Conservation (phyloP, 2,113 vertebrate species). For the Pardalotus punctatus region DNA sequence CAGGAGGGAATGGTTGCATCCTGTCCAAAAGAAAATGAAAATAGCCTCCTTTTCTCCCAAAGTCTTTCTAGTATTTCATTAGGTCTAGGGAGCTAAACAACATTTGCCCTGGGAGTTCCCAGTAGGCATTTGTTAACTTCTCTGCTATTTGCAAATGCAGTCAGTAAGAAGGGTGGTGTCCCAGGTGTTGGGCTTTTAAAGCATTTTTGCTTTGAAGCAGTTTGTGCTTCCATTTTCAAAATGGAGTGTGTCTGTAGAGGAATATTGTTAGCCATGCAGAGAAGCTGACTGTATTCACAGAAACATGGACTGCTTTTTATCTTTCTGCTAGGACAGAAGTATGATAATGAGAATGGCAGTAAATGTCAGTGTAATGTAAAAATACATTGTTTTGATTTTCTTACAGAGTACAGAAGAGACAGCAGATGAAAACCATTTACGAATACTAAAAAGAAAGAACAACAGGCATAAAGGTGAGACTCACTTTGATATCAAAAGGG, state of each 20-base stretch:
- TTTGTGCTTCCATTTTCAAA: neutral
- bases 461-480: conserved; percentile 56
- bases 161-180: neutral
- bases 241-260: neutral
- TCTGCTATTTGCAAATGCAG: neutral
- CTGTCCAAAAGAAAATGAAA: neutral
- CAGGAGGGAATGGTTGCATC: neutral
- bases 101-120: neutral
- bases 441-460: conserved; percentile 10
- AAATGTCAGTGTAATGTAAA: neutral
- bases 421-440: conserved; percentile 19
- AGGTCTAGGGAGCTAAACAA: neutral
- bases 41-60: neutral
- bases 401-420: conserved; percentile 39
- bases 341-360: neutral
- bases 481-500: neutral
- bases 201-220: neutral
- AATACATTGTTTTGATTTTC: neutral
- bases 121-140: neutral
- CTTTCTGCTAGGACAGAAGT: neutral
- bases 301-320: neutral
- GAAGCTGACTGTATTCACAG: neutral
- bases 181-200: neutral
- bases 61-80: neutral
- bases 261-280: neutral